A percentile compares a stretch with the other conserved stretches of the same genome.
phyloP scores from a whole-genome alignment of 30 jellyfish, hydroid and myxozoan genomes.

The Morbakka virulenta region DNA sequence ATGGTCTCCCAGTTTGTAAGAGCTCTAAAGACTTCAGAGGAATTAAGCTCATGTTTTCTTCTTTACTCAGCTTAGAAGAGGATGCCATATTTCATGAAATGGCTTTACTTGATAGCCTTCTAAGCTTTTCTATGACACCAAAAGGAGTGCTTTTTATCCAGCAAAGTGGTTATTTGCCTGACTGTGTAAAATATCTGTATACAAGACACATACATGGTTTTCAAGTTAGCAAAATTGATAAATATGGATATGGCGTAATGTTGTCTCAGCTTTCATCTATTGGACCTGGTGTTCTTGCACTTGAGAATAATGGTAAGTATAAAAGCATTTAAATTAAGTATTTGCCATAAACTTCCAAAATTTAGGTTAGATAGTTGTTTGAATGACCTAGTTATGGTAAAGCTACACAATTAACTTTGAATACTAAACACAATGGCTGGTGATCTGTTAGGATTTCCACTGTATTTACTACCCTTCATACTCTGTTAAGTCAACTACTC shows the following conservation, averaged over 20 bases:
- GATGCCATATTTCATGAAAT: neutral
- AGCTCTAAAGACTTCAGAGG: neutral
- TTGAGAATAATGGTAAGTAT: slow-evolving; percentile 62
- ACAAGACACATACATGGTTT: slow-evolving; percentile 45
- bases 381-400: too few species aligned
- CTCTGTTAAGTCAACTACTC: too few species aligned
- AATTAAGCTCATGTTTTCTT: neutral
- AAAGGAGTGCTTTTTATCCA: slow-evolving; percentile 75
- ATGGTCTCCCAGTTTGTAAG: neutral
- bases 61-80: neutral
- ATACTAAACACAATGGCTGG: too few species aligned
- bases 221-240: slow-evolving; percentile 73
- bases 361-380: too few species aligned
- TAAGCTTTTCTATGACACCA: slow-evolving; percentile 76
- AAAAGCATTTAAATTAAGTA: too few species aligned
- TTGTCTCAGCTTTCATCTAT: slow-evolving; percentile 73
- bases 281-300: slow-evolving; percentile 79
- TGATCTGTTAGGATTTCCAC: too few species aligned
- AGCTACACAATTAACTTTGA: too few species aligned
- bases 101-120: slow-evolving; percentile 56
- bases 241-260: slow-evolving; percentile 74
- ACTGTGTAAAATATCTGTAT: slow-evolving; percentile 66
- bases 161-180: slow-evolving; percentile 63
- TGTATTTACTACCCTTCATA: too few species aligned
- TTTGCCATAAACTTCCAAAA: too few species aligned